Evolutionary conservation across 2,888 invertebrate genomes (phyloP), one percentile per base, ranked within the genome.

Genomic region (Macroteleia sp.): DNA sequence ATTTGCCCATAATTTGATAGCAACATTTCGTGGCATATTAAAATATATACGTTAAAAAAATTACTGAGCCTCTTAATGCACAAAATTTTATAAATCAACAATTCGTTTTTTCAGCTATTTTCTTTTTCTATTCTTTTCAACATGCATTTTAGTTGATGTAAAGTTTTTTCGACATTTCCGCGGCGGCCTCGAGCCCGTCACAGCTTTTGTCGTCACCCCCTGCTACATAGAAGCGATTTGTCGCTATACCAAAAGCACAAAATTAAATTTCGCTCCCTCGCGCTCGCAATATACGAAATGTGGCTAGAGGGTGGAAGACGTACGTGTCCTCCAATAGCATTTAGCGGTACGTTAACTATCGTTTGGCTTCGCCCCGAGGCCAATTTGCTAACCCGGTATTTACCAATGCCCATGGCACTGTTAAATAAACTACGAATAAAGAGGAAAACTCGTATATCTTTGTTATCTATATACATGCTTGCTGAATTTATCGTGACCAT

Each of bases 311-410:
- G 76, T 56, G 71, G 59, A 73, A 82, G 79, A 79, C 80, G 82
- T 82, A 79, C 79, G 81, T 81, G 78, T 83, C 87, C 87, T 88
- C 88, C 87, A 91, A 91, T 90, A 86, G 90, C 88, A 90, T 90
- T 90, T 90, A 90, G 90, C 89, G 88, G 87, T 87, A 88, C 91
- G 90, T 90, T 91, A 91, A 91, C 90, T 88, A 90, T 90, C 89
- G 89, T 89, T 90, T 85, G 88, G 87, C 86, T 83, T 86, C 84
- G 84, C 88, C 90, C 88, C 83, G 87, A 85, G 90, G 91, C 90
- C 90, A 91, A 91, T 90, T 90, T 88, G 88, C 91, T 91, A 91
- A 91, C 88, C 90, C 89, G 88, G 86, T 91, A 90, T 91, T 91
- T 91, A 91, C 90, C 89, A 86, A 89, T 90, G 90, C 91, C 90